phyloP scores from a whole-genome alignment of 2,113 vertebrate species.

The Notiomystis cincta region DNA sequence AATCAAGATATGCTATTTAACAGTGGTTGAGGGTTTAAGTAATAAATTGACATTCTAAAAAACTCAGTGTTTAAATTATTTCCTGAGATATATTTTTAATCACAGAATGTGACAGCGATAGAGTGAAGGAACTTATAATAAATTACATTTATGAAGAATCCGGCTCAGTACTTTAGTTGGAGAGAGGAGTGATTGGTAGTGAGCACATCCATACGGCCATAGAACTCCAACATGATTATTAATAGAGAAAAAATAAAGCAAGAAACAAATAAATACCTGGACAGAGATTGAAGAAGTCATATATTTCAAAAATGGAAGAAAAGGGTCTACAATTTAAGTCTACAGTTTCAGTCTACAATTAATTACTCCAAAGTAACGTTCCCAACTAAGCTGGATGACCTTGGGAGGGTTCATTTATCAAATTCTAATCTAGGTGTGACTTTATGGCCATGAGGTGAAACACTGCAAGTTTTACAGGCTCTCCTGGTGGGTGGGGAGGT shows the following conservation, averaged over 20 bases:
- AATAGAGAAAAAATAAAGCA: background rate
- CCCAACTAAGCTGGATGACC: background rate
- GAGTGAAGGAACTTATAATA: background rate
- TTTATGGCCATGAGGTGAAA: background rate
- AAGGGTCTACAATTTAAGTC: background rate
- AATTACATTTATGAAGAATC: conserved; percentile 9
- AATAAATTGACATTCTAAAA: background rate
- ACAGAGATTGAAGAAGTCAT: background rate
- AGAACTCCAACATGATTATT: background rate
- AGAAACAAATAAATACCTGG: background rate
- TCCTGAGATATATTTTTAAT: conserved; percentile 13
- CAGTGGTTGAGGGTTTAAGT: background rate
- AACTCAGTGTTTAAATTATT: background rate
- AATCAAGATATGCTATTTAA: conserved; percentile 1
- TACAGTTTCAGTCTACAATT: background rate
- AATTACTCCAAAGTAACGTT: background rate
- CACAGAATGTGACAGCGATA: background rate
- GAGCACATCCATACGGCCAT: background rate
- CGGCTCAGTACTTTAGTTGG: background rate
- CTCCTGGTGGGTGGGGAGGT: background rate
- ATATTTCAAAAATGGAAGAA: background rate
- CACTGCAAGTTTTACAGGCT: background rate
- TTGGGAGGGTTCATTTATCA: background rate
- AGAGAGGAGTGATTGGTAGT: background rate
- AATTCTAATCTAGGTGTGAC: background rate